phyloP scores from a whole-genome alignment of 2,888 invertebrate genomes.

The Onchidella celtica region DNA sequence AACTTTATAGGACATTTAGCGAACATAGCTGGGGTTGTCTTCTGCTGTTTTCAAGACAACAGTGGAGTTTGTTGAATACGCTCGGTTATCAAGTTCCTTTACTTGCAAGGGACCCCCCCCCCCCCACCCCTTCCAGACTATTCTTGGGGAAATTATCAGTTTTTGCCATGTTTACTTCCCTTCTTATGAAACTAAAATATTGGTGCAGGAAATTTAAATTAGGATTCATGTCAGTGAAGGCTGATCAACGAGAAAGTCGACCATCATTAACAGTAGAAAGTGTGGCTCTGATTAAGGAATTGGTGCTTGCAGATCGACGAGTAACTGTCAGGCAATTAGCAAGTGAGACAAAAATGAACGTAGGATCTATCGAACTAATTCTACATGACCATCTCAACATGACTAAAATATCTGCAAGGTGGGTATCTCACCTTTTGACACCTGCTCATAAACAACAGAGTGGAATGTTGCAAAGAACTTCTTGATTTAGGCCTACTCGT shows the following conservation, averaged over 20 bases:
- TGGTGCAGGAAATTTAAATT: not conserved
- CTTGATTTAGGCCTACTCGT: not conserved
- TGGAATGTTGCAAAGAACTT: not conserved
- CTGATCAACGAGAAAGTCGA: not conserved
- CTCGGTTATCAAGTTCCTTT: not conserved
- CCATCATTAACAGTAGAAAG: too few species aligned
- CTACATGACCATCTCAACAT: not conserved
- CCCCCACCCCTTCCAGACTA: not conserved
- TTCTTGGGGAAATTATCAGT: not conserved
- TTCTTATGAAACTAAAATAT: too few species aligned
- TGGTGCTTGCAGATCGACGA: not conserved
- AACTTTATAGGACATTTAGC: not conserved
- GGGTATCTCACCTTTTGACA: conserved; percentile 3
- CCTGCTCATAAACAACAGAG: not conserved
- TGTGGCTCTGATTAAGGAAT: not conserved
- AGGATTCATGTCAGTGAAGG: not conserved
- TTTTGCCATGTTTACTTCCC: too few species aligned
- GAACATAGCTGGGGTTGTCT: not conserved
- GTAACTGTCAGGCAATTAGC: not conserved
- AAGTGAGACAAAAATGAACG: not conserved
- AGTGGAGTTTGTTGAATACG: not conserved
- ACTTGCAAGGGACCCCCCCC: not conserved
- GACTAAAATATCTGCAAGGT: conserved; percentile 2
- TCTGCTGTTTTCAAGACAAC: not conserved
- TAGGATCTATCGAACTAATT: not conserved